Conservation (phyloP, 1,140 invertebrate species). For the Drosophila bocki region DNA sequence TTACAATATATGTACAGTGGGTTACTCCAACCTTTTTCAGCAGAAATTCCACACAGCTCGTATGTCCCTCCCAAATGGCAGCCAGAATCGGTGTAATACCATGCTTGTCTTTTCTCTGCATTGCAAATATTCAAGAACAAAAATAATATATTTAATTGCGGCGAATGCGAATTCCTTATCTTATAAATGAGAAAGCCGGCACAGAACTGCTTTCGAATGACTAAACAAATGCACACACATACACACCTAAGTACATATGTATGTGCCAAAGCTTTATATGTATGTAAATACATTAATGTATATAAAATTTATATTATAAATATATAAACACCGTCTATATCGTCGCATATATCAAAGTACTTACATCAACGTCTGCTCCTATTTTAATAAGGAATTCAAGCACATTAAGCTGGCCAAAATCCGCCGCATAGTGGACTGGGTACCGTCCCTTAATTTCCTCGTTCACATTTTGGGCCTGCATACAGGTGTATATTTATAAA, state of each 20-base stretch:
- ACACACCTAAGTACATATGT: slow-evolving; percentile 8
- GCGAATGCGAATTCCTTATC: neutral
- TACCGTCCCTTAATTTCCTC: slow-evolving; percentile 93
- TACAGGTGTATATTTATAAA: slow-evolving; percentile 23
- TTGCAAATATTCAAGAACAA: slow-evolving; percentile 10
- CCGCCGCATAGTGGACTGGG: slow-evolving; percentile 96
- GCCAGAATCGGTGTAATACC: slow-evolving; percentile 96
- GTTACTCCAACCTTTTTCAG: slow-evolving; percentile 88
- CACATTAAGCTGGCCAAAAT: slow-evolving; percentile 97
- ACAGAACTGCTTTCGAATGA: slow-evolving; percentile 2
- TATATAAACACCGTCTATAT: neutral
- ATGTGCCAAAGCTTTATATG: neutral
- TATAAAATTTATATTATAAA: too few species aligned
- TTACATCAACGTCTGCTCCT: slow-evolving; percentile 97
- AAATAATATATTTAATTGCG: neutral
- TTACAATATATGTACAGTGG: neutral
- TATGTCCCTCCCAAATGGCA: slow-evolving; percentile 98
- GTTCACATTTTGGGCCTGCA: slow-evolving; percentile 91
- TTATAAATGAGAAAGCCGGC: neutral
- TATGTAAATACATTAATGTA: neutral
- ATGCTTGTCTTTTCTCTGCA: slow-evolving; percentile 91
- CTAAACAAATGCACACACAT: slow-evolving; percentile 15
- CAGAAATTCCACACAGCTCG: slow-evolving; percentile 94
- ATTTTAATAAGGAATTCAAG: slow-evolving; percentile 94
- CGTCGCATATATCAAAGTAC: neutral